Conservation (phyloP, 2,113 vertebrate species). For the Atractosteus spatula region DNA sequence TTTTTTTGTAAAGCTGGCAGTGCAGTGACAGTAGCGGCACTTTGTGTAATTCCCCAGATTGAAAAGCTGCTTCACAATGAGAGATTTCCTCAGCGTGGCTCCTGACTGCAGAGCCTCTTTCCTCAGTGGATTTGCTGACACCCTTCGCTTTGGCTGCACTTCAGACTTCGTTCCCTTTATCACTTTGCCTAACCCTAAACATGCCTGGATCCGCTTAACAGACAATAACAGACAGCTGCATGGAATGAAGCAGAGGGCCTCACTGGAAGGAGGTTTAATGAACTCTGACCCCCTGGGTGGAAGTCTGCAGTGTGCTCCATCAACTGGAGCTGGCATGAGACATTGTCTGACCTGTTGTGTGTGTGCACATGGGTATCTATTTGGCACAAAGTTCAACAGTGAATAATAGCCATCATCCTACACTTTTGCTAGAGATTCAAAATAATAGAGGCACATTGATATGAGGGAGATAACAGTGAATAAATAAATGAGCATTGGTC, state of each 20-base stretch:
- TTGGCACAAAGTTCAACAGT: not conserved
- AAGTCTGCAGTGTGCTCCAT: not conserved
- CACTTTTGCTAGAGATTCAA: not conserved
- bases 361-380: not conserved
- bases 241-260: slow-evolving; percentile 9
- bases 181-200: slow-evolving; percentile 33
- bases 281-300: slow-evolving; percentile 1
- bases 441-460: not conserved
- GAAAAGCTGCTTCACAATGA: slow-evolving; percentile 71
- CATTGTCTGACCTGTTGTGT: slow-evolving; percentile 6
- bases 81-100: slow-evolving; percentile 63
- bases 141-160: slow-evolving; percentile 35
- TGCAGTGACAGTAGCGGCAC: slow-evolving; percentile 75
- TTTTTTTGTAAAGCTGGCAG: slow-evolving; percentile 66
- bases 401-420: slow-evolving; percentile 3
- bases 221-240: slow-evolving; percentile 17
- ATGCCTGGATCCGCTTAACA: slow-evolving; percentile 34
- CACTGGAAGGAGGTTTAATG: not conserved
- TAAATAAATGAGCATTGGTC: slow-evolving; percentile 20
- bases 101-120: slow-evolving; percentile 21
- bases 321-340: not conserved
- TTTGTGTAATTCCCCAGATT: slow-evolving; percentile 79
- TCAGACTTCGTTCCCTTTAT: slow-evolving; percentile 28
- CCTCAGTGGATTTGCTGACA: slow-evolving; percentile 34
- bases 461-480: not conserved